Base-by-base conservation (phyloP, 1,140 invertebrate species). In the Macrocentrus cingulum region DNA sequence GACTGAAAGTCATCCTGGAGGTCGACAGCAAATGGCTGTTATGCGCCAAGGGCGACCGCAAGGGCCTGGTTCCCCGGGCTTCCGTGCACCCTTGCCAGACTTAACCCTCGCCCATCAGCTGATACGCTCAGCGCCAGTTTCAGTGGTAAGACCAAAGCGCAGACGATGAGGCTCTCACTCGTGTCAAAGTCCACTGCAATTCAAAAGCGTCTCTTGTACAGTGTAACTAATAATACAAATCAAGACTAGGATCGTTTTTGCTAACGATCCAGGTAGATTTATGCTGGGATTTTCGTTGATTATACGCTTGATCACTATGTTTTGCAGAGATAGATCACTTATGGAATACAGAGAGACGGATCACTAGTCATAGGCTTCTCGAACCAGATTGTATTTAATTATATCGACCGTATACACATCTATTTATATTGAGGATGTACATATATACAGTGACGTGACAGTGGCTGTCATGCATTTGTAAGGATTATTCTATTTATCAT, bases 21-120 rank as follows among this genome's bases (percentile, higher is more conserved):
- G 88, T 91, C 9, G 89, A 91, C 70, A 84, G 84, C 62, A 88
- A 89, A 67, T 89, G 89, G 84, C 74, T 91, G 52, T 74, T 91
- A 18, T 92, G 90, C 70, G 88, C 87, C 61, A 80, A 87, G 58
- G 88, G 88, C 15, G 86, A 88, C n/a, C 84, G 86, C 54, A 91
- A 91, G 70, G 90, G 90, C 53, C 80, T 92, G 9, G 90, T 92
- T 18, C 88, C 88, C 1, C 81, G 87, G 60, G 84, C 85, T 53
- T 88, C 87, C 11, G 88, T 91, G 9, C 84, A 88, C 49, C 62
- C 79, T 7, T 75, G 84, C 63, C 75, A 71, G 62, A 78, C 76
- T 66, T 80, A 79, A 67, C 71, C 68, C 62, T 59, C 25, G 46
- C 49, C 49, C 13, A 11, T 25, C 1, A 32, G 15, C 19, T 50